Evolutionary conservation across 1,140 invertebrate genomes (phyloP).

Genomic region (Lepidurus couesii): DNA sequence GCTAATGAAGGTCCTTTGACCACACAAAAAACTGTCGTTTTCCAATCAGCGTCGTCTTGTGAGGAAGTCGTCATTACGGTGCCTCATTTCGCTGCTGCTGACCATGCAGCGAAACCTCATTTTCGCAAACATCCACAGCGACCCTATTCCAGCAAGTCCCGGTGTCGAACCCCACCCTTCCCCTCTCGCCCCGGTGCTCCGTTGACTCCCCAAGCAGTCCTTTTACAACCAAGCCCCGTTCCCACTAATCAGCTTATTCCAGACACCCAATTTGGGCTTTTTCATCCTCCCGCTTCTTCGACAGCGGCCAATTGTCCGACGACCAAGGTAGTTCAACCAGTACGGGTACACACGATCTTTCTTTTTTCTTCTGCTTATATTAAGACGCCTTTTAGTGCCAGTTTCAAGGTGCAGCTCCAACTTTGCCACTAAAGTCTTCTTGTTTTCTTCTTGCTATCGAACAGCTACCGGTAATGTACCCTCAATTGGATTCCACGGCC

Average conservation of each 20-base stretch:
- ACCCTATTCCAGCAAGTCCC: not conserved
- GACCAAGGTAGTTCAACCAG: not conserved
- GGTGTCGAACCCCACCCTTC: not conserved
- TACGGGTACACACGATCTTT: not conserved
- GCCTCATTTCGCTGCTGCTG: not conserved
- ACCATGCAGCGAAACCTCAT: not conserved
- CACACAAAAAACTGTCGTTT: not conserved
- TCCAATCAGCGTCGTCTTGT: not conserved
- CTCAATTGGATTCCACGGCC: not conserved
- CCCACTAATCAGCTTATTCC: not conserved
- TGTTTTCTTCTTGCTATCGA: no score
- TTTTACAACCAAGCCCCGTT: not conserved
- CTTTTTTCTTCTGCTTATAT: not conserved
- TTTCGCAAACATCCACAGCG: constrained; percentile 6
- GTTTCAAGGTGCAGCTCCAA: not conserved
- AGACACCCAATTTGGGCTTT: not conserved
- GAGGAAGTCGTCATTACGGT: not conserved
- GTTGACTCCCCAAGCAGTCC: not conserved
- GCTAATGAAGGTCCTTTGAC: not conserved
- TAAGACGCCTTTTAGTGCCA: not conserved
- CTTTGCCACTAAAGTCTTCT: no score
- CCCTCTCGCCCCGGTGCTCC: not conserved
- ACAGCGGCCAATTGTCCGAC: not conserved
- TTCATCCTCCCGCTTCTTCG: not conserved
- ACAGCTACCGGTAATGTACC: not conserved